Evolutionary conservation across 1,140 invertebrate genomes (phyloP), one percentile per base, ranked within the genome.

Genomic region (Macrobrachium rosenbergii): DNA sequence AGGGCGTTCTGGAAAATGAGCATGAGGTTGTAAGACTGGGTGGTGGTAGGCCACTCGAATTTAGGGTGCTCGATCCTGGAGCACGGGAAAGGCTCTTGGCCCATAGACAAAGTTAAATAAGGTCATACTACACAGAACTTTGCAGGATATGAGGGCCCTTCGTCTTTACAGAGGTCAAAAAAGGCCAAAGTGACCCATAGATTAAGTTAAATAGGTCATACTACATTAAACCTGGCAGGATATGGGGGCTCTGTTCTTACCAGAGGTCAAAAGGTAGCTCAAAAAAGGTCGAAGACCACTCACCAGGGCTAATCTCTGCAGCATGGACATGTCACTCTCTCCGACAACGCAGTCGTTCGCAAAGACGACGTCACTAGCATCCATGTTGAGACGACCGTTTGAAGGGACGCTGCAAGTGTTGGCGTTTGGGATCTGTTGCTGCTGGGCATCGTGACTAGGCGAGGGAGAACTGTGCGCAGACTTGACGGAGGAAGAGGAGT

Each of bases 1-100:
- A 99, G 93, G 67, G 98, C 97, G 92, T 98, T 98, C 97, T 98
- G 93, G n/a, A 95, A 95, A 91, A 85, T 37, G 28, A 37, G 28
- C 3, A 3, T 37, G 87, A 78, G 80, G 78, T 83, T 19, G 60
- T 19, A 69, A 19, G 75, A 82, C 62, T 58, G 45, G 58, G 17
- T 89, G 45, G 37, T 81, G 19, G 21, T 17, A 43, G 16, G 14
- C n/a, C 77, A 5, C 3, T 43, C 12, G 23, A 62, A 12, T 16
- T 79, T 16, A 59, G 28, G 3, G 28, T 37, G 28, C 28, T 37
- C 3, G 3, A 37, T 37, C 1, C 28, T 37, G 3, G 28, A 37
- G 28, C 28, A 37, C 3, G 28, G 28, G 23, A 11, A 67, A 67
- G 8, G 23, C 0, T 23, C 19, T 8, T 8, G 19, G 16, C 19